phyloP scores from a whole-genome alignment of 2,113 vertebrate genomes.

The Gopherus flavomarginatus region DNA sequence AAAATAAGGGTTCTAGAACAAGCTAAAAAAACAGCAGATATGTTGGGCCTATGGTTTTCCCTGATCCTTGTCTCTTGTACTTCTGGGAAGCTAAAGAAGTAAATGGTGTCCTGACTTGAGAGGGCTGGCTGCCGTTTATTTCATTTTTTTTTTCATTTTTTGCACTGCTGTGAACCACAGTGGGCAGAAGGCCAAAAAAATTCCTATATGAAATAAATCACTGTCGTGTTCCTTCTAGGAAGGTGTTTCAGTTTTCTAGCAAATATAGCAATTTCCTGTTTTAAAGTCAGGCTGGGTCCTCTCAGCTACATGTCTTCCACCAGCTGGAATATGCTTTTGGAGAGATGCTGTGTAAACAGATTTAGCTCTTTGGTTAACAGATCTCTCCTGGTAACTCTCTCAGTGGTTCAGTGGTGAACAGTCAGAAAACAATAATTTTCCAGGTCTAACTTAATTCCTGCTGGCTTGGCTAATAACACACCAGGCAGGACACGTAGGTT shows the following conservation, averaged over 20 bases:
- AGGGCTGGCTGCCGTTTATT: not conserved
- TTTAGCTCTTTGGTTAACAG: conserved; percentile 4
- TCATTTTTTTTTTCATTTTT: not conserved
- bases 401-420: not conserved
- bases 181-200: conserved; percentile 5
- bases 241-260: not conserved
- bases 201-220: not conserved
- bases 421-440: conserved; percentile 15
- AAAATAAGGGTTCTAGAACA: not conserved
- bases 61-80: not conserved
- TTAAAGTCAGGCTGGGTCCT: conserved; percentile 26
- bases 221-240: not conserved
- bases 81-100: not conserved
- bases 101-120: not conserved
- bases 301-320: not conserved
- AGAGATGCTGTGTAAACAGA: conserved; percentile 27
- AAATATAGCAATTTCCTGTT: not conserved
- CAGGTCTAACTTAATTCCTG: not conserved
- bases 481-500: not conserved
- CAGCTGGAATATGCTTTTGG: conserved; percentile 48
- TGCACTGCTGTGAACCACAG: not conserved
- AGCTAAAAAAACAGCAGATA: not conserved
- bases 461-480: not conserved
- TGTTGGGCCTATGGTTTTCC: not conserved
- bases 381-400: not conserved